Evolutionary conservation across 2,797 vertebrate species (phyloP), one percentile per base, ranked within the genome.

Genomic region (Vespertilio murinus): DNA sequence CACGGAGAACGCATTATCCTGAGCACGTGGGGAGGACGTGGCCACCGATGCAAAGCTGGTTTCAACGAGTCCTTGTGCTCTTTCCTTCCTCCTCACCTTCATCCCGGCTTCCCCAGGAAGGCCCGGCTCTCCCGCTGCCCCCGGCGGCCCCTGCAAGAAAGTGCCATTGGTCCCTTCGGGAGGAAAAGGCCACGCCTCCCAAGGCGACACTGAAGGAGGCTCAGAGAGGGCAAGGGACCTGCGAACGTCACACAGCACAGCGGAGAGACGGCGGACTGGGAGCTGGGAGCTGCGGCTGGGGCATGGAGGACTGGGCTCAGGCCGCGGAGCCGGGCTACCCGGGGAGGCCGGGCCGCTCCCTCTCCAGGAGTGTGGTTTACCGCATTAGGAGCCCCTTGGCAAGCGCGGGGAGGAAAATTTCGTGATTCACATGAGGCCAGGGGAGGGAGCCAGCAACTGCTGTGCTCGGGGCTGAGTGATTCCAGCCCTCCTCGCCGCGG

Each of bases 51-150:
- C 84, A 54, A 59, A 45, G 56, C 42, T 84, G 77, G 35, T 93
- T 80, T 90, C 89, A 94, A 75, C 59, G 80, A 73, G 84, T 33
- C 65, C 65, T 82, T 93, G 87, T 74, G 81, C 45, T 4, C 87
- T 93, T 65, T 40, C 1, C 94, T 83, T 85, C 88, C 95, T 0
- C 38, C 95, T 98, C 96, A 99, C 99, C 99, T 99, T 99, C 98
- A 99, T 98, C 47, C 99, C 99, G 96, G 99, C 98, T 99, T 98
- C 98, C 93, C 98, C 98, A 80, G 98, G 96, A 95, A 97, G 98
- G 93, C 98, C 98, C 38, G 97, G 98, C 70, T 98, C 98, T 95
- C 98, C 98, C 54, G 95, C 93, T 88, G 97, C 95, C 92, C 98
- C 98, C 13, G 97, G 98, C 0, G 98, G 98, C 95, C 98, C 97